Conservation (phyloP, 1,140 invertebrate genomes). For the Sycophaga agraensis region DNA sequence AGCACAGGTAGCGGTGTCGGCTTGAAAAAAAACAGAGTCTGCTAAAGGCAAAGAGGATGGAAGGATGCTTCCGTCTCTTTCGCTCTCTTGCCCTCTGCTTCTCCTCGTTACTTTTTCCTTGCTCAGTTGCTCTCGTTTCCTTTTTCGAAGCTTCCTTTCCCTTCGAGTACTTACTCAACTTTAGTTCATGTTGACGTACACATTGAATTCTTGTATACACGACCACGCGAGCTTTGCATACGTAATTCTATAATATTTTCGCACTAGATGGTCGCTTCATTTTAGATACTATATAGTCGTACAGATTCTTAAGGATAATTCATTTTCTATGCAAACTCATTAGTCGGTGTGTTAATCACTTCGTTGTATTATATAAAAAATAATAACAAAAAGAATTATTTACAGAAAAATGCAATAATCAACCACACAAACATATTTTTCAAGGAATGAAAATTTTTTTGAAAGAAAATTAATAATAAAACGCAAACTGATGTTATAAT, state of each 20-base stretch:
- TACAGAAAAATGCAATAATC: no score
- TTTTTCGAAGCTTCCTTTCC: not conserved
- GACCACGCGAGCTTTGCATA: not conserved
- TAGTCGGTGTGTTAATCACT: no score
- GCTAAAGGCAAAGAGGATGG: slow-evolving; percentile 1
- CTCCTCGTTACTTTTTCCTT: not conserved
- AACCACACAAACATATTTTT: no score
- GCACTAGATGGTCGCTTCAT: no score
- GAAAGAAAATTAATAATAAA: no score
- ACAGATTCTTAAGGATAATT: no score
- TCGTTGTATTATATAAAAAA: no score
- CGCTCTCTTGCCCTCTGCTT: not conserved
- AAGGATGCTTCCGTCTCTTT: not conserved
- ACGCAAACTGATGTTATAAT: no score
- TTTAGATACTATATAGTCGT: no score
- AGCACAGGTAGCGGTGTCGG: not conserved
- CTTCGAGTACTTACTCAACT: not conserved
- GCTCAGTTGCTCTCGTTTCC: not conserved
- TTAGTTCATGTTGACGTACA: not conserved
- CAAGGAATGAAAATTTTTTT: no score
- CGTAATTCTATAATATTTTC: slow-evolving; percentile 15
- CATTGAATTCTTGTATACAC: not conserved
- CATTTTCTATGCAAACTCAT: no score
- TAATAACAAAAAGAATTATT: no score
- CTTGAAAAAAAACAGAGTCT: slow-evolving; percentile 21